A percentile compares a stretch with the other conserved stretches of the same genome.
phyloP scores from a whole-genome alignment of 1,140 invertebrate genomes.

The Bradynema listronoti region DNA sequence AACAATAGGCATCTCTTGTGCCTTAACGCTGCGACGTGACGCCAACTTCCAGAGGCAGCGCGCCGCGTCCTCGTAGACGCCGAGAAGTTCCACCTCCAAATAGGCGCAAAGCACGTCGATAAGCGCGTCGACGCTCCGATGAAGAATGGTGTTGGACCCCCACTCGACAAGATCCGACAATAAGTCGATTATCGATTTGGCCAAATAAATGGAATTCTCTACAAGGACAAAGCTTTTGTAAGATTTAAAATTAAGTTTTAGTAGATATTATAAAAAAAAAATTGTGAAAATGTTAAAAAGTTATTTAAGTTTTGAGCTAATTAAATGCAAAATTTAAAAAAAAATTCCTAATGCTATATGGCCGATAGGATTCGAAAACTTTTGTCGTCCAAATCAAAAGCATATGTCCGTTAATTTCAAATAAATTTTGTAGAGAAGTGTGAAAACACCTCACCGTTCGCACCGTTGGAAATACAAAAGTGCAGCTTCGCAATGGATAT shows the following conservation, averaged over 20 bases:
- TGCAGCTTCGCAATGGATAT: constrained; percentile 28
- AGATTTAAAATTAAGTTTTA: too few species aligned
- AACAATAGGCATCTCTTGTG: constrained; percentile 42
- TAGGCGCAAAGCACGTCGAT: constrained; percentile 42
- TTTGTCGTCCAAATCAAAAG: too few species aligned
- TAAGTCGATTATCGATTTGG: constrained; percentile 36
- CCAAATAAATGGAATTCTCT: constrained; percentile 30
- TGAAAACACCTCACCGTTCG: constrained; percentile 21
- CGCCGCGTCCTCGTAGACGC: constrained; percentile 41
- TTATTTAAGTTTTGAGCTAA: background rate
- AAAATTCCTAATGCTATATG: background rate
- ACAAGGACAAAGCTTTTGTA: constrained; percentile 5
- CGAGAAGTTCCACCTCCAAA: constrained; percentile 25
- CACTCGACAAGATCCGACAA: constrained; percentile 43
- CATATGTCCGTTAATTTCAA: too few species aligned
- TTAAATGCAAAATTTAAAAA: background rate
- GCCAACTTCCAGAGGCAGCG: constrained; percentile 43
- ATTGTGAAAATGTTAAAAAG: background rate
- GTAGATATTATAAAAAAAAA: too few species aligned
- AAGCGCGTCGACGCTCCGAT: constrained; percentile 31
- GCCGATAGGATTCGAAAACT: too few species aligned
- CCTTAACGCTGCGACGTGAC: constrained; percentile 39
- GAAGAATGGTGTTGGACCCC: constrained; percentile 28
- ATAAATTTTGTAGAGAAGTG: too few species aligned
- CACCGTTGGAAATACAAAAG: constrained; percentile 21